phyloP scores from a whole-genome alignment of 2,888 invertebrate genomes.

The Sepiola atlantica region DNA sequence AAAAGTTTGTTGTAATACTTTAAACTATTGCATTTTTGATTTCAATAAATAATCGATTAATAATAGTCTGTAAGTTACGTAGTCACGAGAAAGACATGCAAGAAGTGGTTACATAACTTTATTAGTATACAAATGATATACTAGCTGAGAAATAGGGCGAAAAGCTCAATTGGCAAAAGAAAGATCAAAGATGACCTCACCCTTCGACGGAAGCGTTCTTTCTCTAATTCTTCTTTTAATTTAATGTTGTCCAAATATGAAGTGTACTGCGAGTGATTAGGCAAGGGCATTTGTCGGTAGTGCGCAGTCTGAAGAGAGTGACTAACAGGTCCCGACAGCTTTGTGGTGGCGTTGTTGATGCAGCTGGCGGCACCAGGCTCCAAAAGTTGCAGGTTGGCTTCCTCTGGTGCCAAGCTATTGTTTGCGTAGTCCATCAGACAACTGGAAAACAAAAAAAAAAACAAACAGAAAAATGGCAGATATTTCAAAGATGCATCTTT shows the following conservation, averaged over 20 bases:
- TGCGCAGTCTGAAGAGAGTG: background rate
- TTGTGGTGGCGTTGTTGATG: background rate
- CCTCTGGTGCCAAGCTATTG: background rate
- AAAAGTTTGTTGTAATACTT: too few relatives aligned
- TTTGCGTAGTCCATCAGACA: background rate
- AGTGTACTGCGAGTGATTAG: background rate
- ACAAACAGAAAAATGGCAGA: background rate
- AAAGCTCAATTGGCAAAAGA: too few relatives aligned
- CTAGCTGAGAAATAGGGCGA: too few relatives aligned
- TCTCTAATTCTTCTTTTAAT: slow-evolving; percentile 35
- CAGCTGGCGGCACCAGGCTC: background rate
- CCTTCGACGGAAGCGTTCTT: background rate
- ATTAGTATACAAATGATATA: too few relatives aligned
- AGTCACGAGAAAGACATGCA: background rate
- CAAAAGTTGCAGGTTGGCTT: background rate
- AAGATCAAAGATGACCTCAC: background rate
- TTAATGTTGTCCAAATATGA: slow-evolving; percentile 2
- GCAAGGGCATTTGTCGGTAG: background rate
- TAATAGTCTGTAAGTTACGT: too few relatives aligned
- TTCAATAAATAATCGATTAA: too few relatives aligned
- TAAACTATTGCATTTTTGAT: too few relatives aligned
- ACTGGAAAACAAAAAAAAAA: background rate
- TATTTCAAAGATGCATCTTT: background rate
- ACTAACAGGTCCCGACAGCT: background rate
- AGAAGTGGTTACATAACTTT: background rate